These are phyloP conservation scores for Gouania willdenowi DNA, from an alignment of 2,797 vertebrate species.

Conservation along the genomic window DNA sequence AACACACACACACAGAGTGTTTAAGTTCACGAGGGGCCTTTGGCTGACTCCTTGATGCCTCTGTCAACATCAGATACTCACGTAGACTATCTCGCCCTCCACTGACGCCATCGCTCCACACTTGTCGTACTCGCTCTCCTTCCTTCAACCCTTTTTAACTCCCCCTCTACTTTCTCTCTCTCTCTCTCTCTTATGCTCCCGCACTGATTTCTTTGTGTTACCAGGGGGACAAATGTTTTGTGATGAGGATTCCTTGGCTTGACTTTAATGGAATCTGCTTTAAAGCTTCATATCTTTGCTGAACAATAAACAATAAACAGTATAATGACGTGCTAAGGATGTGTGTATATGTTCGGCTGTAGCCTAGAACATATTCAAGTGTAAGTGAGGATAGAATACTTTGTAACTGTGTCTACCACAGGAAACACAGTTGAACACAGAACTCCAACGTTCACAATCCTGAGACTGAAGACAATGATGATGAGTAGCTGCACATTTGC, in stretches of 20 bases:
- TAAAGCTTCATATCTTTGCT: too few species aligned
- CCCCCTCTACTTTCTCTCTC: not conserved
- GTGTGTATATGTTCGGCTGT: too few species aligned
- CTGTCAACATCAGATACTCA: slow-evolving; percentile 66
- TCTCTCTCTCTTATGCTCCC: slow-evolving; percentile 10
- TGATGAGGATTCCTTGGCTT: slow-evolving; percentile 14
- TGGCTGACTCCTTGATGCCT: slow-evolving; percentile 71
- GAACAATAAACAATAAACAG: too few species aligned
- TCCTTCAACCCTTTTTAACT: slow-evolving; percentile 25
- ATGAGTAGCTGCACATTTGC: too few species aligned
- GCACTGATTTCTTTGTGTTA: slow-evolving; percentile 28
- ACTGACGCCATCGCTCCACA: slow-evolving; percentile 48
- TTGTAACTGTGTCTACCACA: too few species aligned
- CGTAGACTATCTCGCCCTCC: slow-evolving; percentile 50
- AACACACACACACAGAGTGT: slow-evolving; percentile 5
- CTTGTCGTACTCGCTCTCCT: slow-evolving; percentile 19
- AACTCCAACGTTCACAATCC: too few species aligned
- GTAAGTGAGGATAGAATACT: too few species aligned
- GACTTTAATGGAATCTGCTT: slow-evolving; percentile 42
- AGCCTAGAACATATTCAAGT: too few species aligned
- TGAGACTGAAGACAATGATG: too few species aligned
- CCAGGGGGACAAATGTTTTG: slow-evolving; percentile 6
- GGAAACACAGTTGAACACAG: too few species aligned
- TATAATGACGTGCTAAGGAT: too few species aligned
- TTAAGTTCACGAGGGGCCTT: slow-evolving; percentile 47